Conservation (phyloP, 30 jellyfish, hydroid and myxozoan genomes). For the Aurelia sp. region DNA sequence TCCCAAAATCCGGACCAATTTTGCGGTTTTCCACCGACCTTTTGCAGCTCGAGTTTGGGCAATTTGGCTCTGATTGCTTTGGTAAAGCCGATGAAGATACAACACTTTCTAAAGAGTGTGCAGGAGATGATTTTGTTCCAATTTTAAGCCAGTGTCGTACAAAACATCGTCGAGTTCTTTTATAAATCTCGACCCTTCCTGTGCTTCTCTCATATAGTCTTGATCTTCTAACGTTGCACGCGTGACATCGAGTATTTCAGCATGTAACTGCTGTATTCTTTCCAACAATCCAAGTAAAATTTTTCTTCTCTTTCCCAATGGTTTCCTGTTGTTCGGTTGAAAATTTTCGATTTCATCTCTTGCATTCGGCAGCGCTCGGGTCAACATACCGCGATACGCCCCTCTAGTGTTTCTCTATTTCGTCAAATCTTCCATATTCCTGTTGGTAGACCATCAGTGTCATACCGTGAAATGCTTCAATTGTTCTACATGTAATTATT, state of each 20-base stretch:
- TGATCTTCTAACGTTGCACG: neutral
- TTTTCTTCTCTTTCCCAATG: neutral
- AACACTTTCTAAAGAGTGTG: neutral
- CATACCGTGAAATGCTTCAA: no score
- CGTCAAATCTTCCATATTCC: neutral
- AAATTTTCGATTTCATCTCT: neutral
- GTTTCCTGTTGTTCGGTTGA: slow-evolving; percentile 1
- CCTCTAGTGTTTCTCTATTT: neutral
- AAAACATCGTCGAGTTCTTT: neutral
- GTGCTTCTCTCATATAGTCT: neutral
- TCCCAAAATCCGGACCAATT: slow-evolving; percentile 44
- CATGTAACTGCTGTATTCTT: no score
- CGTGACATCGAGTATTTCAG: neutral
- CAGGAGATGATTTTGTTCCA: neutral
- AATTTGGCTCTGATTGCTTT: neutral
- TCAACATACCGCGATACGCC: slow-evolving; percentile 5
- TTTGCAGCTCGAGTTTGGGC: no score
- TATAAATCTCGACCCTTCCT: neutral
- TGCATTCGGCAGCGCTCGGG: neutral
- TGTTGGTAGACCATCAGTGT: no score
- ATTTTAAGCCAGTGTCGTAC: no score
- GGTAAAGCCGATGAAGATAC: neutral
- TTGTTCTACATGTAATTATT: no score
- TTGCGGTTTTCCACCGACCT: no score
- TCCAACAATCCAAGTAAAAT: neutral